Evolutionary conservation across 2,888 invertebrate genomes (phyloP).

Genomic region (Atherix ibis): DNA sequence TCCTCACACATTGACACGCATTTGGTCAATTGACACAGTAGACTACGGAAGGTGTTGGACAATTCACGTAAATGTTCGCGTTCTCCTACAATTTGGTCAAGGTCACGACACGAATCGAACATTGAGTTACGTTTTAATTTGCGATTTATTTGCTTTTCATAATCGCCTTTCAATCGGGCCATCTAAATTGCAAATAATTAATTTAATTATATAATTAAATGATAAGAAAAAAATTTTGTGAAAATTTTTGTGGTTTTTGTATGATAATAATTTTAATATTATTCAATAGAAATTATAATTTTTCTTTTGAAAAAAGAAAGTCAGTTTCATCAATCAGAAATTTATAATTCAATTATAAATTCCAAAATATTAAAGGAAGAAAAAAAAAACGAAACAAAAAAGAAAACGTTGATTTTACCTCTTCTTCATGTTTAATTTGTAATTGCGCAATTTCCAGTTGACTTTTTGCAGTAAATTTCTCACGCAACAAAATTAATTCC

Average conservation of each 20-base stretch:
- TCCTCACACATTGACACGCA: conserved; percentile 64
- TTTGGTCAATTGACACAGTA: conserved; percentile 51
- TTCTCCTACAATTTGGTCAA: conserved; percentile 27
- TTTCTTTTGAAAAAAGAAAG: conserved; percentile 12
- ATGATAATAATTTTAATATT: neutral
- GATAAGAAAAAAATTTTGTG: neutral
- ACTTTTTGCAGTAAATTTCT: conserved; percentile 54
- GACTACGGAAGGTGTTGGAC: conserved; percentile 45
- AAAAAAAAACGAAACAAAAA: too few species aligned
- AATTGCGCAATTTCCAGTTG: conserved; percentile 42
- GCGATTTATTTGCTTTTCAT: conserved; percentile 30
- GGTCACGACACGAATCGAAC: conserved; percentile 29
- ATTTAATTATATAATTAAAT: too few species aligned
- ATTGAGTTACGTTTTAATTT: conserved; percentile 29
- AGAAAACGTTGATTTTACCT: conserved; percentile 43
- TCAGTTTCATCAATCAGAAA: too few species aligned
- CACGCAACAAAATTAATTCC: conserved; percentile 53
- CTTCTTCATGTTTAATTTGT: conserved; percentile 41
- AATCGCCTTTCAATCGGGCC: conserved; percentile 30
- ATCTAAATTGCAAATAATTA: conserved; percentile 18
- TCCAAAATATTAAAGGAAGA: neutral
- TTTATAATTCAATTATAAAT: too few species aligned
- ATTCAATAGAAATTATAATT: too few species aligned
- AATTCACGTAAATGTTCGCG: conserved; percentile 50
- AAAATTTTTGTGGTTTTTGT: neutral